Base-by-base conservation (phyloP, 92 coral and sea anemone genomes). In the Parazoanthus atlanticus region DNA sequence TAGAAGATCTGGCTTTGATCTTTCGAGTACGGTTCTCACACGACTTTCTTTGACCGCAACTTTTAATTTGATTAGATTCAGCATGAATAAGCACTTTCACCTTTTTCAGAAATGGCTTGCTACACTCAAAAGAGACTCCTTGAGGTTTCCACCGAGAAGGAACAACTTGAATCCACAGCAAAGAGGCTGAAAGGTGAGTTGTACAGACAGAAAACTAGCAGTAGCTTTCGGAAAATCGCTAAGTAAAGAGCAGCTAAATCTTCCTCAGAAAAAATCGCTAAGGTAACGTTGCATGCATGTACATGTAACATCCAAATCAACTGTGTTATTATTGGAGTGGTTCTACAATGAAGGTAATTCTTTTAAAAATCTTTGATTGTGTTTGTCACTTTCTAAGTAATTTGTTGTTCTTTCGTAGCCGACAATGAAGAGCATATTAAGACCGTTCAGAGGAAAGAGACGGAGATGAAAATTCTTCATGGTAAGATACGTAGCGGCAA, bases 391-490 rank as follows among this genome's bases (percentile, higher is more conserved):
- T 65, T 64, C 8, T 64, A 16, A 40, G 34, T 61, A 11, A 1
- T 10, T 21, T 76, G 76, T 41, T 74, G 23, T 31, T 34, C 8
- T 31, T 86, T 58, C 85, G 21, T 76, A 95, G 98, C 90, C 25
- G 92, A 93, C 64, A 90, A 91, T 16, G 93, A 95, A 65, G 98
- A 93, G 9, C 81, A 90, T 40, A 86, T 90, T 25, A 91, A 93
- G 54, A 95, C 96, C 34, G 86, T 95, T 71, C 91, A 95, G 77
- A 91, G 94, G 29, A 95, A 95, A 58, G 98, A 95, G 69, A 95
- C 94, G 0, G 96, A 95, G 70, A 91, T 95, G 96, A 93, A 79
- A 40, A 91, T 95, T 41, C 84, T 95, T 52, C 93, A 95, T 79
- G 98, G 98, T 95, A 67, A 91, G 84, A 61, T 23, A 21, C 21